Evolutionary conservation across 2,113 vertebrate genomes (phyloP).

Genomic region (Eidolon helvum): DNA sequence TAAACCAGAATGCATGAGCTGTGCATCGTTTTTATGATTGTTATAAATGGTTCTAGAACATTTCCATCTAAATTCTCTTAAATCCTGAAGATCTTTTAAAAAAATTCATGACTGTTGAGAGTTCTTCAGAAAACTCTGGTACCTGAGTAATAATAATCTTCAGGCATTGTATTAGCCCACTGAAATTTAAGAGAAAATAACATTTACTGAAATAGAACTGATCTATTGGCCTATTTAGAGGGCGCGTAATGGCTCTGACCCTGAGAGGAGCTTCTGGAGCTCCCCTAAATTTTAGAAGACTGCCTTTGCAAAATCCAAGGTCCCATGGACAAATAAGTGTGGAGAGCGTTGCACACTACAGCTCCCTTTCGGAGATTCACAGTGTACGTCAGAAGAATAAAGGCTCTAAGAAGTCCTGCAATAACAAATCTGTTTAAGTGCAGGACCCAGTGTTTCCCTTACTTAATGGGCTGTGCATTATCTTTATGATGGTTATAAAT

Average conservation of each 20-base stretch:
- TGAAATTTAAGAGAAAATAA: constrained; percentile 14
- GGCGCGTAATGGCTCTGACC: not conserved
- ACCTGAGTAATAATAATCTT: not conserved
- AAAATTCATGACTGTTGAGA: not conserved
- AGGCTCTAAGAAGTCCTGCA: not conserved
- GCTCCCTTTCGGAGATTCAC: not conserved
- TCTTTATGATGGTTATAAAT: not conserved
- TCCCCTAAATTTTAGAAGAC: not conserved
- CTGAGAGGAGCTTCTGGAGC: constrained; percentile 8
- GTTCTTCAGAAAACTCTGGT: not conserved
- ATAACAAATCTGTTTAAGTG: not conserved
- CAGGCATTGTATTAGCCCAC: not conserved
- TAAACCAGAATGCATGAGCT: not conserved
- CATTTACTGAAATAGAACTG: not conserved
- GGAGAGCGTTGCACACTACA: not conserved
- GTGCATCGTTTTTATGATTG: not conserved
- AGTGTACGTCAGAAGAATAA: not conserved
- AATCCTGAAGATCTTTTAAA: not conserved
- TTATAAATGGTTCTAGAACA: not conserved
- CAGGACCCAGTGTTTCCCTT: not conserved
- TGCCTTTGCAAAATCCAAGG: not conserved
- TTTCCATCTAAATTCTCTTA: not conserved
- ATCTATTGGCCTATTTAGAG: not conserved
- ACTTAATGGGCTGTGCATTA: not conserved
- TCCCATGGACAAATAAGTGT: not conserved